phyloP scores from a whole-genome alignment of 2,797 vertebrate species.

The Macroramphosus scolopax region DNA sequence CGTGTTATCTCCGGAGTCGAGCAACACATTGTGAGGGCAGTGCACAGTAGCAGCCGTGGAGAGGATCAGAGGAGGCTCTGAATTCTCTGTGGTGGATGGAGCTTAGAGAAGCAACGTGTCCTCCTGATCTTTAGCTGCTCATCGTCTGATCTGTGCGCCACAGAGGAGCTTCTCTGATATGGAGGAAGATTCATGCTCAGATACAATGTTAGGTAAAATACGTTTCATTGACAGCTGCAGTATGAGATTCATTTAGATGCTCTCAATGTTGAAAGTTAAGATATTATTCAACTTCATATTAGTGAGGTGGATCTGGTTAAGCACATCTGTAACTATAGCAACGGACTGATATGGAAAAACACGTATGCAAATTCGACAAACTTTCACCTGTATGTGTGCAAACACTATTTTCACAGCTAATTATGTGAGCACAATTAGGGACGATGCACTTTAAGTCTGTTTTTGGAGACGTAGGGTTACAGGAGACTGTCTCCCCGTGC shows the following conservation, averaged over 20 bases:
- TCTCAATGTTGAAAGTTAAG: no score
- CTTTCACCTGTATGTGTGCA: background rate
- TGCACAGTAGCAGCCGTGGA: conserved; percentile 37
- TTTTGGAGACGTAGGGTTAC: conserved; percentile 18
- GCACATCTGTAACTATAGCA: no score
- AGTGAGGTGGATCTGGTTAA: no score
- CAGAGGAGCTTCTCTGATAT: conserved; percentile 15
- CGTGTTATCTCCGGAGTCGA: conserved; percentile 4
- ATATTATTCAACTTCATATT: no score
- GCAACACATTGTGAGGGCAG: conserved; percentile 33
- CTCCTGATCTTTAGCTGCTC: conserved; percentile 30
- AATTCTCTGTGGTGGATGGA: conserved; percentile 36
- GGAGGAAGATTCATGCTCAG: conserved; percentile 6
- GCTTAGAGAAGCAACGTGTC: conserved; percentile 41
- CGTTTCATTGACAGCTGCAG: no score
- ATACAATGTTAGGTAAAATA: no score
- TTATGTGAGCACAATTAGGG: conserved; percentile 1
- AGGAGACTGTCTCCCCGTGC: conserved; percentile 27
- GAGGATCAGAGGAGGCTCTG: conserved; percentile 54
- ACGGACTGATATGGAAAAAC: no score
- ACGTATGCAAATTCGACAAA: no score
- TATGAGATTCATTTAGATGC: no score
- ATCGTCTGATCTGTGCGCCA: conserved; percentile 28
- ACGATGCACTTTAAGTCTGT: conserved; percentile 14
- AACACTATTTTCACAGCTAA: background rate